phyloP scores from a whole-genome alignment of 2,113 vertebrate species.

The Litocranius walleri region DNA sequence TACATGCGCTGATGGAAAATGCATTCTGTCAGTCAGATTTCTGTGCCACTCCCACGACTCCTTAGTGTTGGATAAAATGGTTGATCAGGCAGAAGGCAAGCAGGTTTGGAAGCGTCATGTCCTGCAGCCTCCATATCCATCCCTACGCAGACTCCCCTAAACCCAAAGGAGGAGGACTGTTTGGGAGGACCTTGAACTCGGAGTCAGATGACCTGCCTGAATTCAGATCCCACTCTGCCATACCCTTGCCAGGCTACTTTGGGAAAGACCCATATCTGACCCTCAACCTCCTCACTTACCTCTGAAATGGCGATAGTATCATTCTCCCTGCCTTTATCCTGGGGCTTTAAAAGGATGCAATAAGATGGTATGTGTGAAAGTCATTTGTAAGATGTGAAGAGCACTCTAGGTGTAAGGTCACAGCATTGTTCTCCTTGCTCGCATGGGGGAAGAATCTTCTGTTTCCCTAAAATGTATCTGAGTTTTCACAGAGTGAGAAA shows the following conservation, averaged over 20 bases:
- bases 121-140: not conserved
- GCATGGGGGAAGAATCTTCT: not conserved
- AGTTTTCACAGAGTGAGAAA: conserved; percentile 6
- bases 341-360: not conserved
- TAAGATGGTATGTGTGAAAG: not conserved
- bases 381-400: not conserved
- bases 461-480: not conserved
- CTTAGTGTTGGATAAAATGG: not conserved
- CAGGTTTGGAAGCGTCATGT: not conserved
- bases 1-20: not conserved
- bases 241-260: not conserved
- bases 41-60: not conserved
- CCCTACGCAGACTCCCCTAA: not conserved
- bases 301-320: not conserved
- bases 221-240: not conserved
- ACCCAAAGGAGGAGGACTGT: not conserved
- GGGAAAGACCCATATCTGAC: not conserved
- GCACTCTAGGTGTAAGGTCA: not conserved
- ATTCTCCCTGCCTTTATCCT: not conserved
- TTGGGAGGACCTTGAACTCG: not conserved
- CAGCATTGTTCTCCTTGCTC: not conserved
- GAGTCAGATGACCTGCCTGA: not conserved
- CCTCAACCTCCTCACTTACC: not conserved
- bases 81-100: not conserved
- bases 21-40: not conserved